Base-by-base conservation (phyloP, 2,113 vertebrate genomes). In the Semnornis frantzii region DNA sequence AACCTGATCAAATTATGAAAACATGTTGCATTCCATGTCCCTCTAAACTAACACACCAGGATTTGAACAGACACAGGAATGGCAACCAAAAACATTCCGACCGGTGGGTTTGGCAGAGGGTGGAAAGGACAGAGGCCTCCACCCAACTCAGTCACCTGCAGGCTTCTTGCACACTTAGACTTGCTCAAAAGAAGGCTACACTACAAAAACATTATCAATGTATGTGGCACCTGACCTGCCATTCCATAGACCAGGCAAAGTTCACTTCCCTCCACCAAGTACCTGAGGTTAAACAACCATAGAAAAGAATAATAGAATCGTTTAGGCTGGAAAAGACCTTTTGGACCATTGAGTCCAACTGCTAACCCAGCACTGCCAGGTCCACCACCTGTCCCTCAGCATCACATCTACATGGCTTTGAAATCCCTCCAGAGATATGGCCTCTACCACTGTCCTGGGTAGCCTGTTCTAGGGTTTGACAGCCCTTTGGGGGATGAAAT, bases 1-100 rank as follows among this genome's bases (percentile, higher is more conserved):
- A 96, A 94, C 58, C 63, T 85, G 79, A 85, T 94, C 46, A 27
- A 79, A 95, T 93, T 92, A 89, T 87, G 93, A 80, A 91, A 94
- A 60, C 69, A 89, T 64, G 57, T 60, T 68, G 79, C 85, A 83
- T 77, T 84, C 89, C 89, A 69, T 57, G 66, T 21, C 44, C 84
- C 92, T 87, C 89, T 77, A 80, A 89, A 82, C 71, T 33, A 87
- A 91, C 73, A 85, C 64, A 76, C 68, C 78, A 66, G 74, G 28
- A 60, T 77, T 85, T 80, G 75, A 93, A 70, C 71, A 92, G 89
- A 68, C 8, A 1, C 63, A 65, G 66, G 33, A 82, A 85, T 25
- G 59, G 78, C 91, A 73, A 76, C 46, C 1, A 8, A 92, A 91
- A 82, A 34, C 66, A 76, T 77, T 89, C 87, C 60, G 37, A 5